Base-by-base conservation (phyloP, 2,797 vertebrate genomes). In the Gymnodraco acuticeps region DNA sequence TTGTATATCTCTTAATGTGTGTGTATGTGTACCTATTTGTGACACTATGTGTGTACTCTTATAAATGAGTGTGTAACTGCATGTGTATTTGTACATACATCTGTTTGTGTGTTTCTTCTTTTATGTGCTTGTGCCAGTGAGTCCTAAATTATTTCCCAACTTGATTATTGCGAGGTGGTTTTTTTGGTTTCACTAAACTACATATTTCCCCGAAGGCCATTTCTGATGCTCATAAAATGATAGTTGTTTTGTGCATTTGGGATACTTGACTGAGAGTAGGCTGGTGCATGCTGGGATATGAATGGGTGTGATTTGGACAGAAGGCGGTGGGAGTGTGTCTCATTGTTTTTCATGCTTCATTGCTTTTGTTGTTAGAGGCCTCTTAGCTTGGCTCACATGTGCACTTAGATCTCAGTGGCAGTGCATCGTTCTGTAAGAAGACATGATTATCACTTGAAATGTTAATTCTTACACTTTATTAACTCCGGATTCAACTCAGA, bases 271-370 rank as follows among this genome's bases (percentile, higher is more conserved):
- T 73, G 82, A 42, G 80, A 73, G 78, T 67, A 33, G 67, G 81
- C 60, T 70, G 76, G 55, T 81, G 89, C 87, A 84, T 88, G 87
- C 84, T 89, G 87, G 83, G 87, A 89, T 81, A 72, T 65, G 62
- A 84, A 90, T 73, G 84, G 84, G 68, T 84, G 86, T 82, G 81
- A 89, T 89, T 83, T 91, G 80, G 85, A 89, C 89, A 88, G 87
- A 87, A 84, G 86, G 88, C 63, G 3, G 77, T 90, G 85, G 83
- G 88, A 89, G 85, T 85, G 59, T 63, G 86, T 87, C 77, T 80
- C 12, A 56, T 84, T 85, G 70, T 75, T 82, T 84, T 81, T 80
- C 80, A 86, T 58, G 74, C 86, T 58, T 80, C 73, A 59, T 54
- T 59, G 82, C 84, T 84, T 74, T 80, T 72, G 70, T 82, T 70